Percentiles rank a stretch among this genome's conserved stretches.
These are phyloP conservation scores for Silurus lanzhouensis DNA, from an alignment of 2,797 vertebrate genomes.

Conservation along the genomic window DNA sequence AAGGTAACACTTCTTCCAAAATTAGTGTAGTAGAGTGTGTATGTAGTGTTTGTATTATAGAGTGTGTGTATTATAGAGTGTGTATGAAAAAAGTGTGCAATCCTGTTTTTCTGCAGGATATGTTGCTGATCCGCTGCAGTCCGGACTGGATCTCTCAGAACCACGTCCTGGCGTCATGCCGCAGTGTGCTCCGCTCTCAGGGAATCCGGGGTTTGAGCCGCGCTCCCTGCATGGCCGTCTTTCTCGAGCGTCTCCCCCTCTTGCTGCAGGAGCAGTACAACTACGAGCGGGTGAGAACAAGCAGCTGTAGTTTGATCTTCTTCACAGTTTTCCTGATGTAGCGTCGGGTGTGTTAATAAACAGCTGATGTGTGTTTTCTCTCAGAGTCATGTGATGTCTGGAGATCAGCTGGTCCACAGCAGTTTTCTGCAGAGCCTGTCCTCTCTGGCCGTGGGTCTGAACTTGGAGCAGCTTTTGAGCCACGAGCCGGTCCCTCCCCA, in stretches of 20 bases:
- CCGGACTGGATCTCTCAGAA: constrained; percentile 80
- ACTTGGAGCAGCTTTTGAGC: constrained; percentile 77
- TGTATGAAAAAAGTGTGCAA: no score
- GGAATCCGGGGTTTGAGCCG: constrained; percentile 78
- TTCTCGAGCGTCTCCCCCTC: constrained; percentile 78
- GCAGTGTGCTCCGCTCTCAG: constrained; percentile 76
- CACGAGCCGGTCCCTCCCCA: constrained; percentile 70
- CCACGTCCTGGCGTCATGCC: constrained; percentile 77
- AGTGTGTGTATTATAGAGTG: no score
- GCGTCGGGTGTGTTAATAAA: neutral
- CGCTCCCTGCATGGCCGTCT: constrained; percentile 79
- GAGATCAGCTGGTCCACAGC: constrained; percentile 82
- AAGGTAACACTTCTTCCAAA: constrained; percentile 67
- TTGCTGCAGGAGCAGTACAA: constrained; percentile 78
- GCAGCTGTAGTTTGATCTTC: no score
- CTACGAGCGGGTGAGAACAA: constrained; percentile 66
- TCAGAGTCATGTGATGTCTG: constrained; percentile 75
- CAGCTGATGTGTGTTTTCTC: neutral
- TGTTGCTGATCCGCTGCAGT: constrained; percentile 78
- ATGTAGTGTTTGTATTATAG: neutral
- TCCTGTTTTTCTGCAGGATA: constrained; percentile 65
- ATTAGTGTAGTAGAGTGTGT: neutral
- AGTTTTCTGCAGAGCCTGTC: constrained; percentile 80
- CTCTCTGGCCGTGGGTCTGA: constrained; percentile 74
- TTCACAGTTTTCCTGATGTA: no score